Evolutionary conservation across 2,888 invertebrate genomes (phyloP), one percentile per base, ranked within the genome.

Genomic region (Calliopum simillimum): DNA sequence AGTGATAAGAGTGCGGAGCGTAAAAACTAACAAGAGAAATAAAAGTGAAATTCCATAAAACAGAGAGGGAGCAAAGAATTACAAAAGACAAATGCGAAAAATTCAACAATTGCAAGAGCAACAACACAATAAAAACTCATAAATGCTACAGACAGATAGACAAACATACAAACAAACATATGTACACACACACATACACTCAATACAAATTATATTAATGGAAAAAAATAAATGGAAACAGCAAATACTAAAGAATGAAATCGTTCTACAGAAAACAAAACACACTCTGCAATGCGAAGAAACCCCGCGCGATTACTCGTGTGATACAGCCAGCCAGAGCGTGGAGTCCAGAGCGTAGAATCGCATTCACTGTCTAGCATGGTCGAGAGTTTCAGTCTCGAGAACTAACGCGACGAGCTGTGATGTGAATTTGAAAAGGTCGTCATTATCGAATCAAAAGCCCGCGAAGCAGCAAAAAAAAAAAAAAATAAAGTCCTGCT

Each of bases 341-440:
- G 33, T 8, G 5, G 33, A 33, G 33, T 33, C 8, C 33, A 33
- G 33, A 33, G 8, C 33, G 33, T 33, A 33, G 33, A 33, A 33
- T 33, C 33, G 8, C 33, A 6, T 33, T 33, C 41, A 59, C 19
- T 16, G 59, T 56, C 13, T 21, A 43, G 21, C 61, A 46, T 62
- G 46, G 47, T 3, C 5, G 44, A 44, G 46, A 14, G 49, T 49
- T 51, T 73, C 58, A 73, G 73, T 73, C 71, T 71, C 70, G 71
- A 70, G 58, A 58, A 71, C 51, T 47, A 49, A 62, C 70, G 71
- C 73, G 33, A 33, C 33, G 69, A 70, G 62, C 51, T 65, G 73
- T 73, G 65, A 59, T 70, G 70, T 65, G 59, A 49, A 59, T 33
- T 49, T 67, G 47, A 14, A 51, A 49, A 49, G 47, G 59, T 44